Percentiles rank a stretch among this genome's conserved stretches.
Conservation (phyloP, 1,140 invertebrate genomes). For the Drosophila obscura region DNA sequence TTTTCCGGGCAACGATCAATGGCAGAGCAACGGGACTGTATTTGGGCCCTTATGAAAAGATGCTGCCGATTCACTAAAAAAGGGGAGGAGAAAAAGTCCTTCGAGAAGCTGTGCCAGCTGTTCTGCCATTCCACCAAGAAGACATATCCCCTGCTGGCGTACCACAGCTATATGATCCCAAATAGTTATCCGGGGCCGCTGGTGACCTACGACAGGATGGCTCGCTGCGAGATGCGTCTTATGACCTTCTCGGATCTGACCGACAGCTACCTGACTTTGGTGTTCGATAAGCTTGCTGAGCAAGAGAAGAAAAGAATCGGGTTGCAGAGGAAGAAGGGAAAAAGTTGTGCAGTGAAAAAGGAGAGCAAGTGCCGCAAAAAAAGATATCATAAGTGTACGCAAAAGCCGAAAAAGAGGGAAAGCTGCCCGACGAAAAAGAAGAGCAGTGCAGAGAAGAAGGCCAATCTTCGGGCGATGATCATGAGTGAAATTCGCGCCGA, state of each 20-base stretch:
- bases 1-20: no score
- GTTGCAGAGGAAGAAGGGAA: neutral
- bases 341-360: no score
- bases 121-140: neutral
- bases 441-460: neutral
- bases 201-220: constrained; percentile 61
- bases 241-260: constrained; percentile 49
- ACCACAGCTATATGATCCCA: constrained; percentile 44
- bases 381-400: no score
- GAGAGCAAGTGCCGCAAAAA: neutral
- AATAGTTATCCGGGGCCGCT: constrained; percentile 50
- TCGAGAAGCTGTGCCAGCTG: no score
- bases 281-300: constrained; percentile 4
- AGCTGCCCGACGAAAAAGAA: neutral
- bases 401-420: neutral
- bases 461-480: no score
- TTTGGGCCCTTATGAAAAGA: no score
- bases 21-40: no score
- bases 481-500: no score
- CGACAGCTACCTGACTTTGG: no score
- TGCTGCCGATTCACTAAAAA: no score
- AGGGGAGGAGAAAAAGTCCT: no score
- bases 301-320: neutral
- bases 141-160: neutral
- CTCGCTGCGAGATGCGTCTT: constrained; percentile 25